Percentiles rank a stretch among this genome's conserved stretches.
Conservation (phyloP, 2,113 vertebrate genomes). For the Egretta garzetta region DNA sequence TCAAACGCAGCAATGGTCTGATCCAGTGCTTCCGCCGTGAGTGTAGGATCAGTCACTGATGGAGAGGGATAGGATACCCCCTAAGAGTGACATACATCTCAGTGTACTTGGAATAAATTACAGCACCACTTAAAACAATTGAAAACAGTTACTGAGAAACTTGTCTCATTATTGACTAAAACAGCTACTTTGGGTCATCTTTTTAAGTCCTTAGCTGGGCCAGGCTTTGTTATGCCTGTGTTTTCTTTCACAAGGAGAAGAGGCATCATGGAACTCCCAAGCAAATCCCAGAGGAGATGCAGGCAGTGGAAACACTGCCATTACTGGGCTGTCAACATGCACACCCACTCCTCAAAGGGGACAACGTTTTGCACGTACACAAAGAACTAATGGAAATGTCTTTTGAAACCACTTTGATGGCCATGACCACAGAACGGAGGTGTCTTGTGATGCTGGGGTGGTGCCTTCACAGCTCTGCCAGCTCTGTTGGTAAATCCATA, state of each 20-base stretch:
- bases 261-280: not conserved
- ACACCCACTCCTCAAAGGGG: not conserved
- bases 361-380: not conserved
- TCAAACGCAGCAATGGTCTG: conserved; percentile 88
- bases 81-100: conserved; percentile 78
- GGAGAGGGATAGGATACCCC: conserved; percentile 72
- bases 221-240: not conserved
- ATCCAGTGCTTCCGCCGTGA: conserved; percentile 86
- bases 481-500: not conserved
- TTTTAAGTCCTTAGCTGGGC: not conserved
- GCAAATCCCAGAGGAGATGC: not conserved
- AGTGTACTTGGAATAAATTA: conserved; percentile 61
- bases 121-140: conserved; percentile 10
- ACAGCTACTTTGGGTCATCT: not conserved
- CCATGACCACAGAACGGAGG: not conserved
- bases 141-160: not conserved
- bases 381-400: not conserved
- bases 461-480: not conserved
- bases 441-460: not conserved
- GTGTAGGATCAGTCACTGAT: conserved; percentile 80
- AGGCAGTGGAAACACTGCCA: not conserved
- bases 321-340: not conserved
- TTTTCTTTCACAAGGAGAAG: not conserved
- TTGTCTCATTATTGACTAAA: not conserved
- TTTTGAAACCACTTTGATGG: not conserved